Percentiles rank a stretch among this genome's conserved stretches.
Conservation (phyloP, 2,113 vertebrate species). For the Rhynchomys soricoides region DNA sequence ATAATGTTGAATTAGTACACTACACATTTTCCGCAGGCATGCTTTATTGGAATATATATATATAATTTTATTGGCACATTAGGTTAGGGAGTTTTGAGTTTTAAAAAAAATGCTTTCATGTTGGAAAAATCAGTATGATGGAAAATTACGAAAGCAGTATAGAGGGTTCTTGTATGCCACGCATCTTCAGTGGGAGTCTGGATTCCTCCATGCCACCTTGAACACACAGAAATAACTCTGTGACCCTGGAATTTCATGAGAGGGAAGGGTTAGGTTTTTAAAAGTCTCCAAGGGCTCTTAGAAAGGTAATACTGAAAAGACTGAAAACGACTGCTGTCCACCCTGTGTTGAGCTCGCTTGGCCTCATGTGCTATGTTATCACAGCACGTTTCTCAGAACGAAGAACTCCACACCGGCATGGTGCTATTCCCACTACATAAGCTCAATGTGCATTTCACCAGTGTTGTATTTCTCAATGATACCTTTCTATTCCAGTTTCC, state of each 20-base stretch:
- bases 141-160: neutral
- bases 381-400: neutral
- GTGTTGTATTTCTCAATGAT: neutral
- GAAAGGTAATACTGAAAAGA: neutral
- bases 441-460: neutral
- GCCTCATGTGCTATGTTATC: neutral
- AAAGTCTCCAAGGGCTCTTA: neutral
- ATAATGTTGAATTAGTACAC: neutral
- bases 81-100: neutral
- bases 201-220: neutral
- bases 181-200: neutral
- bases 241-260: neutral
- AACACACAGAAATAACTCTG: neutral
- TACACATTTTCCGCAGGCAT: neutral
- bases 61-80: neutral
- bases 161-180: neutral
- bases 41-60: neutral
- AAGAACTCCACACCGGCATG: neutral
- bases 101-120: neutral
- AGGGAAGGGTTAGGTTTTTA: neutral
- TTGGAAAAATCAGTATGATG: neutral
- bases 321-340: neutral
- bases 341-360: neutral
- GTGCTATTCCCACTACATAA: neutral
- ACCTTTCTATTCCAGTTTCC: neutral